Conservation (phyloP, 2,888 invertebrate species). For the Callosobruchus maculatus region DNA sequence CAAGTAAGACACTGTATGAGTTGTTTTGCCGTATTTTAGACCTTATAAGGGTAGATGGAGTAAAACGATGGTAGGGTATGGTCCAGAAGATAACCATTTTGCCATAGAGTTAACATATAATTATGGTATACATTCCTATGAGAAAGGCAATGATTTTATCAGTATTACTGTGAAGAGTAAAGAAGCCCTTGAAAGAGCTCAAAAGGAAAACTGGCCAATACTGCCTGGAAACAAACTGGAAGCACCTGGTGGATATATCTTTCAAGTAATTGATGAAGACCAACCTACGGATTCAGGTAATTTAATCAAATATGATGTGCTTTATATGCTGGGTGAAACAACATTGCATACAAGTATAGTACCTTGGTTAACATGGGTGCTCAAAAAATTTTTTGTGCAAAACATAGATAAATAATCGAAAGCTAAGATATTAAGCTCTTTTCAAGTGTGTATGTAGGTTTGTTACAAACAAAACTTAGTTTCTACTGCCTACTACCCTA, state of each 20-base stretch:
- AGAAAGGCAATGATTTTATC: conserved; percentile 87
- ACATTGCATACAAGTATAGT: too few species aligned
- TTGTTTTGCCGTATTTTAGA: conserved; percentile 52
- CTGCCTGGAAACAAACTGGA: conserved; percentile 61
- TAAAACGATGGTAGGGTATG: conserved; percentile 99
- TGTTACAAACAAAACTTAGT: too few species aligned
- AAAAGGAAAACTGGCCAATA: conserved; percentile 68
- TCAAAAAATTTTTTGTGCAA: too few species aligned
- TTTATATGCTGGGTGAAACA: too few species aligned
- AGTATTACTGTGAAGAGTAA: conserved; percentile 81
- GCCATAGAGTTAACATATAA: conserved; percentile 97
- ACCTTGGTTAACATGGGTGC: too few species aligned
- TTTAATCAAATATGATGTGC: not conserved
- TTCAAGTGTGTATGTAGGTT: too few species aligned
- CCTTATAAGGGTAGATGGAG: conserved; percentile 98
- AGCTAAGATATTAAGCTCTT: too few species aligned
- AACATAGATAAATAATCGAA: too few species aligned
- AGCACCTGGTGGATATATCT: conserved; percentile 92
- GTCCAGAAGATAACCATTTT: conserved; percentile 91
- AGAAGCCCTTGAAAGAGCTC: conserved; percentile 71
- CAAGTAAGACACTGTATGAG: too few species aligned
- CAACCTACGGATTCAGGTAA: conserved; percentile 64
- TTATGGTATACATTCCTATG: conserved; percentile 86
- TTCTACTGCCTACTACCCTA: too few species aligned
- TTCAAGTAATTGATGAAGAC: conserved; percentile 71